Conservation (phyloP, 2,113 vertebrate species). For the Hippopotamus amphibius region DNA sequence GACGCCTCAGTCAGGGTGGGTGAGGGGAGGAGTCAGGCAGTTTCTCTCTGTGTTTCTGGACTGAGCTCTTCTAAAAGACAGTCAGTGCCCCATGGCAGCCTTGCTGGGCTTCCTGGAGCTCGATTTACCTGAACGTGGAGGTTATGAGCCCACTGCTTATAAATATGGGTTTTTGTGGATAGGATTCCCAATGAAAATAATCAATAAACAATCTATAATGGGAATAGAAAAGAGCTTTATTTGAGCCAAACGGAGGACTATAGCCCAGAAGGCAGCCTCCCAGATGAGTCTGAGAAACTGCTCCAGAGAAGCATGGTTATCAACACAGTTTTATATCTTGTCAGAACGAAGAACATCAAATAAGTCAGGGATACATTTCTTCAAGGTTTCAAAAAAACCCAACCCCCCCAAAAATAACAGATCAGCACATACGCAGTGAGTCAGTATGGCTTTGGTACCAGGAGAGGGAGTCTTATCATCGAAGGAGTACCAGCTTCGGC, state of each 20-base stretch:
- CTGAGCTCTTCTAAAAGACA: background rate
- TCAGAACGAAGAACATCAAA: background rate
- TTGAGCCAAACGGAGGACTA: background rate
- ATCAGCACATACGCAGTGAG: background rate
- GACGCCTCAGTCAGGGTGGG: background rate
- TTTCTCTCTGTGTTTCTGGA: background rate
- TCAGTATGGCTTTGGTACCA: background rate
- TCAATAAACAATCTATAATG: background rate
- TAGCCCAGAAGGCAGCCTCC: background rate
- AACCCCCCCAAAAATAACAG: background rate
- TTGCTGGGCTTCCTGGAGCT: background rate
- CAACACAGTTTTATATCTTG: background rate
- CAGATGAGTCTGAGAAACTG: background rate
- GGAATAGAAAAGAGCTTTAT: background rate
- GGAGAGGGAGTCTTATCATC: background rate
- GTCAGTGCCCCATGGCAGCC: background rate
- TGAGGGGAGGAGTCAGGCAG: fast-evolving
- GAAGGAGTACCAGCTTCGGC: background rate
- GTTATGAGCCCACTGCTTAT: background rate
- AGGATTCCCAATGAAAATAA: background rate
- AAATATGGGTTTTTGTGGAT: background rate
- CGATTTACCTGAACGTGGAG: background rate
- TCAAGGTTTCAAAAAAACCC: background rate
- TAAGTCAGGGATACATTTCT: background rate
- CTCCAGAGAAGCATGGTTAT: background rate